Conservation (phyloP, 2,797 vertebrate genomes). For the Lacerta viridis region DNA sequence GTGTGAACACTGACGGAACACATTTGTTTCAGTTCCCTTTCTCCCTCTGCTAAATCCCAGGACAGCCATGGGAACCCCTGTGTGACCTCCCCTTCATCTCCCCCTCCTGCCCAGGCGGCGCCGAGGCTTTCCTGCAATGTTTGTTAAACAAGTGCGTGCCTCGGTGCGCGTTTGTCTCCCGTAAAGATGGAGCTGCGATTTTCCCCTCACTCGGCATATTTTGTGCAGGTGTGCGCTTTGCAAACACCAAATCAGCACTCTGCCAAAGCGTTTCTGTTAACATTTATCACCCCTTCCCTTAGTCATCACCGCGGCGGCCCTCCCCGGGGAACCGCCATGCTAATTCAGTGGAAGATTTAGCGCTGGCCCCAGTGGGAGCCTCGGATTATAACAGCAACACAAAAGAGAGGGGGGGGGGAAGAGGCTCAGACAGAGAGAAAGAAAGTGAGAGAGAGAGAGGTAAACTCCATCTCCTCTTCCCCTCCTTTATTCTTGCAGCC, state of each 20-base stretch:
- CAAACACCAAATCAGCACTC: constrained; percentile 81
- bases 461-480: constrained; percentile 46
- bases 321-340: constrained; percentile 66
- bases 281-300: constrained; percentile 82
- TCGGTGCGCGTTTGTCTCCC: constrained; percentile 46
- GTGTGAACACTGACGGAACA: not conserved
- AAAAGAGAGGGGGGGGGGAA: constrained; percentile 45
- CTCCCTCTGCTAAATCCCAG: not conserved
- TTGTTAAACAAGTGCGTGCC: constrained; percentile 62
- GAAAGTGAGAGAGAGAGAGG: constrained; percentile 40
- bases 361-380: constrained; percentile 56
- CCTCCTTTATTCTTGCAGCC: constrained; percentile 55
- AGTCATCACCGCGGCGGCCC: constrained; percentile 73
- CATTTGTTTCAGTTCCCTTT: not conserved
- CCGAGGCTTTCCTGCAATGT: constrained; percentile 62
- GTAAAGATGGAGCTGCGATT: constrained; percentile 61
- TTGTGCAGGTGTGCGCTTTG: constrained; percentile 77
- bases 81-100: constrained; percentile 3
- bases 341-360: constrained; percentile 78
- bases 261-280: constrained; percentile 81
- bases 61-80: not conserved
- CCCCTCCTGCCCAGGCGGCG: constrained; percentile 40
- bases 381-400: constrained; percentile 46
- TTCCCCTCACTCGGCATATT: constrained; percentile 73
- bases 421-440: constrained; percentile 28